phyloP scores from a whole-genome alignment of 1,140 invertebrate species.

The Calephelis nemesis region DNA sequence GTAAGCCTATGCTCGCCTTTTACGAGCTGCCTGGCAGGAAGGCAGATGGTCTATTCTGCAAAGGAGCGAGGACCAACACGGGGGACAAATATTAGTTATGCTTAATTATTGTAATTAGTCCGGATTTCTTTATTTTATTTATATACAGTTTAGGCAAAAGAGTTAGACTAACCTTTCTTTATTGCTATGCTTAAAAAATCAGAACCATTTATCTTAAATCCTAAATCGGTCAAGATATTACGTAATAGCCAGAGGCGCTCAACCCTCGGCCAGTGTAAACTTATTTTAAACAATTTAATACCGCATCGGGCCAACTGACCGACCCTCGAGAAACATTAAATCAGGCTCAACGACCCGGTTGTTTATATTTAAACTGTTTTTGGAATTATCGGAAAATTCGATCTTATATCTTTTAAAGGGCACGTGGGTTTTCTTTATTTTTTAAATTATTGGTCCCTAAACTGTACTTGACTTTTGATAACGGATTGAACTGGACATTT shows the following conservation, averaged over 20 bases:
- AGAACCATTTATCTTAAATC: constrained; percentile 3
- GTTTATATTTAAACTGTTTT: constrained; percentile 58
- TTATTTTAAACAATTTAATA: constrained; percentile 74
- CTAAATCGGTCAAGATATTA: constrained; percentile 37
- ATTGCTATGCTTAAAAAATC: not conserved
- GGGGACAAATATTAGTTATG: no score
- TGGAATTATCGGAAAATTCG: constrained; percentile 54
- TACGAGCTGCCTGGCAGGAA: no score
- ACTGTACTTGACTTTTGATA: constrained; percentile 44
- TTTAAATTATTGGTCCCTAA: constrained; percentile 70
- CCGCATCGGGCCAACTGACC: constrained; percentile 48
- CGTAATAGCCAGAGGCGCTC: constrained; percentile 43
- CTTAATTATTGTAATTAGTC: no score
- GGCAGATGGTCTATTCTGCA: no score
- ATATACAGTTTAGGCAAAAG: no score
- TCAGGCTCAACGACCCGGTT: constrained; percentile 52
- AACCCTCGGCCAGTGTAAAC: constrained; percentile 61
- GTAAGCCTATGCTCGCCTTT: no score
- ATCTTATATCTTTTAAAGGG: constrained; percentile 54
- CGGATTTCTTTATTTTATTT: no score
- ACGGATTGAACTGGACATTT: constrained; percentile 33
- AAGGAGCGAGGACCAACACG: no score
- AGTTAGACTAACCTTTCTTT: no score
- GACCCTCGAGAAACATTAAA: constrained; percentile 63
- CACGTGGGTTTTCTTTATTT: constrained; percentile 63